These are phyloP conservation scores for Meiosimyza decipiens DNA, from an alignment of 2,888 invertebrate genomes.

Conservation along the genomic window DNA sequence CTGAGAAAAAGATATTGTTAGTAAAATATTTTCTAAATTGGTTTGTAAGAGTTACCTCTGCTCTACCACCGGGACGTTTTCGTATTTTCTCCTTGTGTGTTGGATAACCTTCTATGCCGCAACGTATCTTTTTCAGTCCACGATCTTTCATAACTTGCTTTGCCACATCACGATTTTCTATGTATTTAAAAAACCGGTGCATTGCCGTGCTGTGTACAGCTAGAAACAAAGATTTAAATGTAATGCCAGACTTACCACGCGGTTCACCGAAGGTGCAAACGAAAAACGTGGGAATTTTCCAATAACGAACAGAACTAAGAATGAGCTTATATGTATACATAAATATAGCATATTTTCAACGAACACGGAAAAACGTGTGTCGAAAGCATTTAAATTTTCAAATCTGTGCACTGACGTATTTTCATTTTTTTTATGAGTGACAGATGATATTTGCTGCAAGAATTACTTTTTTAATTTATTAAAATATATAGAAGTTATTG, in stretches of 20 bases:
- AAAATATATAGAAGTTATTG: no score
- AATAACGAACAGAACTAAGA: background rate
- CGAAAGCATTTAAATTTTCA: no score
- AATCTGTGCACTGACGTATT: no score
- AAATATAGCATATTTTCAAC: no score
- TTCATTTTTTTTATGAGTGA: no score
- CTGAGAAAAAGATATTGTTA: conserved; percentile 21
- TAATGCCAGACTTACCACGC: background rate
- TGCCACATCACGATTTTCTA: conserved; percentile 98
- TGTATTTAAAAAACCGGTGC: conserved; percentile 99
- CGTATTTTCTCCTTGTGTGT: conserved; percentile 99
- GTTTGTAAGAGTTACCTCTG: conserved; percentile 77
- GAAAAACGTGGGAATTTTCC: no score
- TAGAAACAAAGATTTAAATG: conserved; percentile 53
- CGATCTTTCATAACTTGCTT: conserved; percentile 99
- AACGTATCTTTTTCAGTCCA: conserved; percentile 96
- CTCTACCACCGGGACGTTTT: conserved; percentile 91
- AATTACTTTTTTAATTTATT: no score
- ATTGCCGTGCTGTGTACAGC: conserved; percentile 94
- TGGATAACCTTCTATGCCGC: conserved; percentile 99
- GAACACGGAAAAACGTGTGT: no score
- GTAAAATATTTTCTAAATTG: background rate
- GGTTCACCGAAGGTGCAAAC: no score
- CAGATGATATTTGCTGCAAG: no score
- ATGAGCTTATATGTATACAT: no score